A percentile compares a stretch with the other conserved stretches of the same genome.
Conservation (phyloP, 2,113 vertebrate species). For the Cottus gobio region DNA sequence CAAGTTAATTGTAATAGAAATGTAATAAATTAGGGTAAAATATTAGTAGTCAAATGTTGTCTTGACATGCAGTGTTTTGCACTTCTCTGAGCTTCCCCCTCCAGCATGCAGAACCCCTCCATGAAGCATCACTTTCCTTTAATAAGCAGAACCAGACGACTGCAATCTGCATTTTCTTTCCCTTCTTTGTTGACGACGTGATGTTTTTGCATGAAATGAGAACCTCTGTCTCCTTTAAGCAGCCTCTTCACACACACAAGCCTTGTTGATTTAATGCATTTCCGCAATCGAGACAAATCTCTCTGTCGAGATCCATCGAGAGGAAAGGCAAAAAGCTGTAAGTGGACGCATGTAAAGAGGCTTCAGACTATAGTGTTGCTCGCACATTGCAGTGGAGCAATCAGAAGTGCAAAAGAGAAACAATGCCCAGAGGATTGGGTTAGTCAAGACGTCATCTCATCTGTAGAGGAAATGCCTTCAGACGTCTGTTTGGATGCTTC, state of each 20-base stretch:
- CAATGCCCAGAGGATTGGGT: neutral
- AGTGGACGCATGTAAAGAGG: neutral
- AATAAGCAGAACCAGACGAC: neutral
- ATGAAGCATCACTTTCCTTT: neutral
- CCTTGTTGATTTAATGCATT: slow-evolving; percentile 8
- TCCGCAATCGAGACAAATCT: slow-evolving; percentile 1
- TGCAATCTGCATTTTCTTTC: neutral
- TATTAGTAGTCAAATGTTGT: neutral
- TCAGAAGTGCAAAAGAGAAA: neutral
- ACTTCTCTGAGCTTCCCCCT: neutral
- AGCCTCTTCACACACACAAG: neutral
- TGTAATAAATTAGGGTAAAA: neutral
- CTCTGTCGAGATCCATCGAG: no score
- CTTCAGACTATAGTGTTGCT: neutral
- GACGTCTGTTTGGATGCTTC: neutral
- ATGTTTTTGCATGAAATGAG: neutral
- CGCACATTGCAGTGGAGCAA: neutral
- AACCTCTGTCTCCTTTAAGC: neutral
- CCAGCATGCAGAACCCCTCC: neutral
- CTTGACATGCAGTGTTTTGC: neutral
- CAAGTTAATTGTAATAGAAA: neutral
- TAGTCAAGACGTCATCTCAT: neutral
- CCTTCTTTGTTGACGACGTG: neutral
- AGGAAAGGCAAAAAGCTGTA: neutral
- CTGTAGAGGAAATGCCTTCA: neutral